Evolutionary conservation across 2,113 vertebrate genomes (phyloP).

Genomic region (Isurus oxyrinchus): DNA sequence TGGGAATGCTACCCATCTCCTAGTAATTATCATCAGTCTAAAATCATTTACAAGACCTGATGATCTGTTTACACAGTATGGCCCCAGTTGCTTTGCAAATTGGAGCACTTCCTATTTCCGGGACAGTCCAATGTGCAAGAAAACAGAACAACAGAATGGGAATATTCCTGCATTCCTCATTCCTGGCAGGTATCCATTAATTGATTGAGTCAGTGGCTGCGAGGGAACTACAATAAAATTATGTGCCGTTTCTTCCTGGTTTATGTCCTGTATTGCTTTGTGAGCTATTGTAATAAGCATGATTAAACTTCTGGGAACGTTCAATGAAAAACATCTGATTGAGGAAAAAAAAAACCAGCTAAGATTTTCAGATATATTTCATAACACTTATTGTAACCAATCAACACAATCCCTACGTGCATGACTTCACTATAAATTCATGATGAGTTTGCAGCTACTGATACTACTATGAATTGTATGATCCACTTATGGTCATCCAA

Average conservation of each 20-base stretch:
- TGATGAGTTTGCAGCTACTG: not conserved
- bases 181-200: not conserved
- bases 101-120: not conserved
- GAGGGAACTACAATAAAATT: not conserved
- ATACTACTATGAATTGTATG: not conserved
- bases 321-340: not conserved
- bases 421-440: not conserved
- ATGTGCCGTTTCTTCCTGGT: not conserved
- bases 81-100: not conserved
- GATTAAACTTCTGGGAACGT: not conserved
- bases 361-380: not conserved
- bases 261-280: not conserved
- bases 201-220: not conserved
- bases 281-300: not conserved
- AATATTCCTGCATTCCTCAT: not conserved
- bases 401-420: not conserved
- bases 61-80: constrained; percentile 9
- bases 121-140: not conserved
- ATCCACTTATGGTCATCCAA: not conserved
- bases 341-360: not conserved
- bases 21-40: not conserved
- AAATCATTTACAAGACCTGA: not conserved
- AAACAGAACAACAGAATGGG: not conserved
- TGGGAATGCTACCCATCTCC: constrained; percentile 9
- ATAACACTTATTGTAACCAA: not conserved